These are phyloP conservation scores for Gila robusta DNA, from an alignment of 2,797 vertebrate genomes.

Conservation along the genomic window DNA sequence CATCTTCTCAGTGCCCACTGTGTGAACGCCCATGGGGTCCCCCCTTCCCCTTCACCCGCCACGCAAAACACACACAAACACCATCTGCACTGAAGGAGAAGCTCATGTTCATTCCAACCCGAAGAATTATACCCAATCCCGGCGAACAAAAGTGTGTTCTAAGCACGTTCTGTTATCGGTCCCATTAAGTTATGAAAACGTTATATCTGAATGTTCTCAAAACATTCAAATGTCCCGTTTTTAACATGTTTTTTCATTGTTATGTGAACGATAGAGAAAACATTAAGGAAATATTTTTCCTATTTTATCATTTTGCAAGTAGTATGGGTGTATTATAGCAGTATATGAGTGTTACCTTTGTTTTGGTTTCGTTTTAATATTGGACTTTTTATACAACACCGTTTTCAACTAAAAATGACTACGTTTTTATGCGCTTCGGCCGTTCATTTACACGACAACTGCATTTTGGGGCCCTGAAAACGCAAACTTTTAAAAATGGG, in stretches of 20 bases:
- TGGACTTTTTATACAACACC: not conserved
- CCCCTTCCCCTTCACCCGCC: conserved; percentile 45
- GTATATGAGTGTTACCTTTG: not conserved
- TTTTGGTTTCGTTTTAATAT: not conserved
- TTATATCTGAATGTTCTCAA: not conserved
- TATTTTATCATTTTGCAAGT: not conserved
- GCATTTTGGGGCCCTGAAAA: not conserved
- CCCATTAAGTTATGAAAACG: not conserved
- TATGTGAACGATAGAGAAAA: not conserved
- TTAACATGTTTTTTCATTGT: not conserved
- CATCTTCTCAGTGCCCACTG: conserved; percentile 34
- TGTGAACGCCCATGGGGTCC: conserved; percentile 45
- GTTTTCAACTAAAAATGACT: not conserved
- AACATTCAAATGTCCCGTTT: not conserved
- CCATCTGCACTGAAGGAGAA: conserved; percentile 72
- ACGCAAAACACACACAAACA: not conserved
- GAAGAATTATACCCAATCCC: not conserved
- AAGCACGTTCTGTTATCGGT: not conserved
- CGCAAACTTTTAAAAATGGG: not conserved
- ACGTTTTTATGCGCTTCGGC: not conserved
- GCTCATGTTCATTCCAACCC: conserved; percentile 70
- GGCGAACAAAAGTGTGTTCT: not conserved
- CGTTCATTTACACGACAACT: not conserved
- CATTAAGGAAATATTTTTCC: not conserved
- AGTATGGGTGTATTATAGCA: not conserved